phyloP scores from a whole-genome alignment of 2,113 vertebrate species.

The Sinocyclocheilus grahami region DNA sequence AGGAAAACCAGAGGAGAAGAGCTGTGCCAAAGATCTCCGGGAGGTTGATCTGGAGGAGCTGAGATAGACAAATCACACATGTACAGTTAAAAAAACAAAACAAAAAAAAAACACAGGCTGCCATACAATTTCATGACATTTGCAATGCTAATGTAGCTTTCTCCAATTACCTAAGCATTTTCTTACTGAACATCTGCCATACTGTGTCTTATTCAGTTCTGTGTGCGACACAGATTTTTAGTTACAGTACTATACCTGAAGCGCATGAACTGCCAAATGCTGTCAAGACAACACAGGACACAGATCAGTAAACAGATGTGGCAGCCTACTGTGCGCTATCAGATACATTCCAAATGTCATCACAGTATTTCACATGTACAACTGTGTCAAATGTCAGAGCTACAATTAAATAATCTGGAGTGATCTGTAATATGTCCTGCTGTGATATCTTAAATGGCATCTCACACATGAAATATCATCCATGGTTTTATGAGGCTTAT shows the following conservation, averaged over 20 bases:
- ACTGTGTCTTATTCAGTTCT: too few relatives aligned
- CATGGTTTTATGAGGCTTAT: not conserved
- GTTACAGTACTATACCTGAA: too few relatives aligned
- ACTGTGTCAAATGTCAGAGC: not conserved
- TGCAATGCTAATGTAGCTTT: not conserved
- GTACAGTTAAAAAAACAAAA: not conserved
- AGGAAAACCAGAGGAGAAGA: conserved; percentile 81
- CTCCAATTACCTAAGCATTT: too few relatives aligned
- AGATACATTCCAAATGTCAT: not conserved
- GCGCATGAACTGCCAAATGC: too few relatives aligned
- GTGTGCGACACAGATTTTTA: too few relatives aligned
- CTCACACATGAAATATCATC: not conserved
- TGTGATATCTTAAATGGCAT: conserved; percentile 4
- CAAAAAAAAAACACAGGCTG: too few relatives aligned
- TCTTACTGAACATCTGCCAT: too few relatives aligned
- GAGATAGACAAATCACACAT: conserved; percentile 29
- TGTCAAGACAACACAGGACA: conserved; percentile 6
- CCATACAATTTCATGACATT: not conserved
- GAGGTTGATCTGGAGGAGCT: conserved; percentile 78
- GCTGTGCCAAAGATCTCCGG: conserved; percentile 77
- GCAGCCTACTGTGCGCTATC: conserved; percentile 10
- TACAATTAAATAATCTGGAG: not conserved
- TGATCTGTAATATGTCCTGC: conserved; percentile 6
- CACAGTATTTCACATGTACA: not conserved
- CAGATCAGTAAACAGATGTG: conserved; percentile 10